phyloP scores from a whole-genome alignment of 1,140 invertebrate genomes.

The Aphidius ervi region DNA sequence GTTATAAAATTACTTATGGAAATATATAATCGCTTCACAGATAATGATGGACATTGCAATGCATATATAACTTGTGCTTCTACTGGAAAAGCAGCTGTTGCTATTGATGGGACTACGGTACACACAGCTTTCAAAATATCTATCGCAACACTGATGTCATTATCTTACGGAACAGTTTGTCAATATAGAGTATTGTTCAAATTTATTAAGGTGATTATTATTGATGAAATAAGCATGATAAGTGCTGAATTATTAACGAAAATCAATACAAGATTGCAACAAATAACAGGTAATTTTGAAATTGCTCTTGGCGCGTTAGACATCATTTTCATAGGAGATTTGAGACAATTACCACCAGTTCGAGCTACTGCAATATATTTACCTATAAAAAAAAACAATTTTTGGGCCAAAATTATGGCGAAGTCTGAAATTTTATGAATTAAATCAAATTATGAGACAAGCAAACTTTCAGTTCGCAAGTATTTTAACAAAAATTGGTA shows the following conservation, averaged over 20 bases:
- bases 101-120: slow-evolving; percentile 30
- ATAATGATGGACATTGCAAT: slow-evolving; percentile 20
- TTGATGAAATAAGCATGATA: slow-evolving; percentile 44
- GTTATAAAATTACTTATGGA: slow-evolving; percentile 24
- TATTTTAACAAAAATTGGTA: slow-evolving; percentile 32
- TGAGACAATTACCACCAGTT: slow-evolving; percentile 25
- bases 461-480: slow-evolving; percentile 29
- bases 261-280: slow-evolving; percentile 31
- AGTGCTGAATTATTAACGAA: slow-evolving; percentile 27
- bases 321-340: slow-evolving; percentile 28
- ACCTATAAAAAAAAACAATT: slow-evolving; percentile 24
- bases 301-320: slow-evolving; percentile 24
- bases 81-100: slow-evolving; percentile 37
- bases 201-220: slow-evolving; percentile 37
- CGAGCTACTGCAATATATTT: slow-evolving; percentile 27
- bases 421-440: slow-evolving; percentile 31
- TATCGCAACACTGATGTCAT: not conserved
- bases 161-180: slow-evolving; percentile 18
- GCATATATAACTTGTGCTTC: slow-evolving; percentile 28
- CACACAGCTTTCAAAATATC: slow-evolving; percentile 16
- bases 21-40: slow-evolving; percentile 22
- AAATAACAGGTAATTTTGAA: slow-evolving; percentile 34
- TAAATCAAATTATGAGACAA: slow-evolving; percentile 34
- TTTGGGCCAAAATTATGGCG: slow-evolving; percentile 31
- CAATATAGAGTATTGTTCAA: slow-evolving; percentile 24